These are phyloP conservation scores for Idris sp. DNA, from an alignment of 1,140 invertebrate species.

Conservation along the genomic window DNA sequence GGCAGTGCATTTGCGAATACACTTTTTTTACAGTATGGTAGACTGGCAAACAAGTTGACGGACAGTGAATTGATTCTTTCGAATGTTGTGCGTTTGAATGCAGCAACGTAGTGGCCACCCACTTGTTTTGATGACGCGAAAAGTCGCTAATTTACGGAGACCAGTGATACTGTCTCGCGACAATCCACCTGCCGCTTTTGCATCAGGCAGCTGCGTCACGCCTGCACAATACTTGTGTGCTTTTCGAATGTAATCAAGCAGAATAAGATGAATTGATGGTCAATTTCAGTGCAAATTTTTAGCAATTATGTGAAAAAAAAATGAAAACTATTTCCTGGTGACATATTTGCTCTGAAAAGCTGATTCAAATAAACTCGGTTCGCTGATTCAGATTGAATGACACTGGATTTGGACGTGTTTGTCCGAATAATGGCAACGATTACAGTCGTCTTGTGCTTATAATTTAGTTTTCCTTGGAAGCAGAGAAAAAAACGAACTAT, in stretches of 20 bases:
- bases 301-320: too few relatives aligned
- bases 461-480: too few relatives aligned
- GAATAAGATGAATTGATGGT: slow-evolving; percentile 30
- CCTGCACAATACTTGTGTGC: slow-evolving; percentile 30
- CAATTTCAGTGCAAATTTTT: slow-evolving; percentile 12
- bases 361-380: too few relatives aligned
- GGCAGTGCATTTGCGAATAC: slow-evolving; percentile 30
- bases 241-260: slow-evolving; percentile 11
- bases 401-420: too few relatives aligned
- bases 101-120: slow-evolving; percentile 63
- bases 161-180: slow-evolving; percentile 68
- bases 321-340: too few relatives aligned
- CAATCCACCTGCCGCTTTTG: slow-evolving; percentile 67
- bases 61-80: slow-evolving; percentile 65
- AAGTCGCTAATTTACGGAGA: slow-evolving; percentile 74
- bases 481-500: too few relatives aligned
- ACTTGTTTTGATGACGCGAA: slow-evolving; percentile 66
- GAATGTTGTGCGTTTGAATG: slow-evolving; percentile 57
- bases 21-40: slow-evolving; percentile 26
- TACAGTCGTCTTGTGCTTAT: too few relatives aligned
- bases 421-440: too few relatives aligned
- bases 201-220: slow-evolving; percentile 54
- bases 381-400: too few relatives aligned
- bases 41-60: slow-evolving; percentile 49
- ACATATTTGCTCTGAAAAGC: too few relatives aligned